Percentiles rank a stretch among this genome's conserved stretches.
Evolutionary conservation across 2,113 vertebrate species (phyloP).

Genomic region (Pomatostomus ruficeps): DNA sequence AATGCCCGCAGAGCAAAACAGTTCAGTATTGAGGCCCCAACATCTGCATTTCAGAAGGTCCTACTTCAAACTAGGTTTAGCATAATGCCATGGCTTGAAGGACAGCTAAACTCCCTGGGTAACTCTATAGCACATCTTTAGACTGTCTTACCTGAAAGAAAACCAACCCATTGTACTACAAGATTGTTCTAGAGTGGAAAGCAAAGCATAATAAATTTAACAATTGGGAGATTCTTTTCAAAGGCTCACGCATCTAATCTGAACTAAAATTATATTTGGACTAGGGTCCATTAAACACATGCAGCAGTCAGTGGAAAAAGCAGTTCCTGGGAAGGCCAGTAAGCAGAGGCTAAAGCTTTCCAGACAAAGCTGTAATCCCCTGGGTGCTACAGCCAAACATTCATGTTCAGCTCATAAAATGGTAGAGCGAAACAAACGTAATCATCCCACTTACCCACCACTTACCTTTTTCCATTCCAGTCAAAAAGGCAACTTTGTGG

Average conservation of each 20-base stretch:
- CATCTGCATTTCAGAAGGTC: neutral
- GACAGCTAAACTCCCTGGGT: accelerated
- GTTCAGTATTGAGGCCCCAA: neutral
- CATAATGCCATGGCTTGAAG: accelerated
- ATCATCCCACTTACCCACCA: neutral
- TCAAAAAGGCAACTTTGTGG: neutral
- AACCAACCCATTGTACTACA: neutral
- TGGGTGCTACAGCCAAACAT: neutral
- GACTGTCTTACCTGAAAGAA: neutral
- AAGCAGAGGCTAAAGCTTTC: neutral
- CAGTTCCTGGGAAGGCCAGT: neutral
- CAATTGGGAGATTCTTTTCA: neutral
- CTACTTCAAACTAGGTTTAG: neutral
- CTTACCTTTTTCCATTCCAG: neutral
- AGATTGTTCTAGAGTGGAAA: neutral
- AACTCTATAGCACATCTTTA: neutral
- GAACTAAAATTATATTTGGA: neutral
- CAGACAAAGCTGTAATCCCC: neutral
- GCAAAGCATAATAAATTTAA: neutral
- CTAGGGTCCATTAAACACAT: neutral
- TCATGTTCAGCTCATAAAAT: neutral
- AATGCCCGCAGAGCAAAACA: neutral
- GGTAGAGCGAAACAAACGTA: neutral
- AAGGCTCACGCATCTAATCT: neutral
- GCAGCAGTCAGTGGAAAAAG: neutral